Percentiles rank a stretch among this genome's conserved stretches.
phyloP scores from a whole-genome alignment of 2,113 vertebrate genomes.

The Triplophysa dalaica region DNA sequence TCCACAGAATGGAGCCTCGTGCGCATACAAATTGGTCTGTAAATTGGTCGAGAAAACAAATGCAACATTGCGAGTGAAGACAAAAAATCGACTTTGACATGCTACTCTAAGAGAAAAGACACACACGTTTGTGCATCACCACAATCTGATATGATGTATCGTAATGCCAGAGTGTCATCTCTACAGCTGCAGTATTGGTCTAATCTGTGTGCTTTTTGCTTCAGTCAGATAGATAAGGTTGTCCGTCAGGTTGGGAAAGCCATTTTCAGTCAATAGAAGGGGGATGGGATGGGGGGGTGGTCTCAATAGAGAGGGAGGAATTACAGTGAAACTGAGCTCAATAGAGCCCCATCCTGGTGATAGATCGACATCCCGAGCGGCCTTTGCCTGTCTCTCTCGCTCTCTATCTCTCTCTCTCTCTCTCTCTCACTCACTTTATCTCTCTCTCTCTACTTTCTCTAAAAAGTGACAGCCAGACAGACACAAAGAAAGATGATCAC shows the following conservation, averaged over 20 bases:
- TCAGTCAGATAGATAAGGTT: constrained; percentile 57
- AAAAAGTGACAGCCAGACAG: too few relatives aligned
- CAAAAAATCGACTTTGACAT: constrained; percentile 11
- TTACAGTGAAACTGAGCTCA: constrained; percentile 76
- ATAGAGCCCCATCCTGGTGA: constrained; percentile 59
- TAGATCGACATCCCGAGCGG: constrained; percentile 67
- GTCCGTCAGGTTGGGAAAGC: constrained; percentile 78
- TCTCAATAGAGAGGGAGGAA: constrained; percentile 74
- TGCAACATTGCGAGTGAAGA: neutral
- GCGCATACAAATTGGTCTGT: constrained; percentile 4
- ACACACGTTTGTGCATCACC: constrained; percentile 1
- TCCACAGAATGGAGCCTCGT: constrained; percentile 16
- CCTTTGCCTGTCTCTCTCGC: constrained; percentile 11
- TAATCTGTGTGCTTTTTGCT: constrained; percentile 38
- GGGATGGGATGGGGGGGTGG: constrained; percentile 58
- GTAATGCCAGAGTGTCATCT: neutral
- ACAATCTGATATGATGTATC: constrained; percentile 6
- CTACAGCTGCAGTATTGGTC: neutral
- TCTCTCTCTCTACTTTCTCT: constrained; percentile 2
- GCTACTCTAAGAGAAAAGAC: constrained; percentile 16
- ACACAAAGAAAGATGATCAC: neutral
- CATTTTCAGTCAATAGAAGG: constrained; percentile 76
- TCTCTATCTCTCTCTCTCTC: too few relatives aligned
- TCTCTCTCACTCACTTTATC: neutral
- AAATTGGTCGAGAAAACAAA: constrained; percentile 23